Percentiles rank a stretch among this genome's conserved stretches.
Conservation (phyloP, 2,113 vertebrate genomes). For the Antennarius striatus region DNA sequence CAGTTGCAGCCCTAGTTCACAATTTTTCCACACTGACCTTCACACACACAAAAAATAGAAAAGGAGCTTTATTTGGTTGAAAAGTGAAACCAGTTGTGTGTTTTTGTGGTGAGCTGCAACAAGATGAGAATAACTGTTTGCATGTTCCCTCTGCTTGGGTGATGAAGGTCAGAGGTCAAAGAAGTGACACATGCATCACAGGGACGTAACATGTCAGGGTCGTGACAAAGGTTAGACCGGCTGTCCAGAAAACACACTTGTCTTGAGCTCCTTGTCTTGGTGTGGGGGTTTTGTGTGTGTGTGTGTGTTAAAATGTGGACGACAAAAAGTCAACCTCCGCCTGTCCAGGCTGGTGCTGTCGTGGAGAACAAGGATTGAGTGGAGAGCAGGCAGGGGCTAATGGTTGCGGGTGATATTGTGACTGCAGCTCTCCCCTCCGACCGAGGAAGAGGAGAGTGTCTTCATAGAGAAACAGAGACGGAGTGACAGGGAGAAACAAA, state of each 20-base stretch:
- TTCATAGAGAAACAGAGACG: slow-evolving; percentile 29
- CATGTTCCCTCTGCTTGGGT: slow-evolving; percentile 37
- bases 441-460: slow-evolving; percentile 46
- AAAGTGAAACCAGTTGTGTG: slow-evolving; percentile 7
- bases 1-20: not conserved
- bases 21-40: not conserved
- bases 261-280: slow-evolving; percentile 8
- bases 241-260: slow-evolving; percentile 38
- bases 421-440: slow-evolving; percentile 88
- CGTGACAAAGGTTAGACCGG: slow-evolving; percentile 63
- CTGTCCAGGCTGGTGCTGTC: slow-evolving; percentile 29
- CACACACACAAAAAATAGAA: not conserved
- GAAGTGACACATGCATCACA: slow-evolving; percentile 86
- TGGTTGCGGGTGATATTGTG: slow-evolving; percentile 86
- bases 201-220: slow-evolving; percentile 77
- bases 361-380: slow-evolving; percentile 80
- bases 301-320: slow-evolving; percentile 45
- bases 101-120: not conserved
- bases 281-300: slow-evolving; percentile 17
- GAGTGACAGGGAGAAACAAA: slow-evolving; percentile 25
- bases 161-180: slow-evolving; percentile 62
- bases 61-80: slow-evolving; percentile 5
- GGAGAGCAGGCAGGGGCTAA: slow-evolving; percentile 85
- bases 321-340: slow-evolving; percentile 50
- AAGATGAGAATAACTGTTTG: not conserved